Evolutionary conservation across 2,797 vertebrate species (phyloP), one percentile per base, ranked within the genome.

Genomic region (Lophotriccus pileatus): DNA sequence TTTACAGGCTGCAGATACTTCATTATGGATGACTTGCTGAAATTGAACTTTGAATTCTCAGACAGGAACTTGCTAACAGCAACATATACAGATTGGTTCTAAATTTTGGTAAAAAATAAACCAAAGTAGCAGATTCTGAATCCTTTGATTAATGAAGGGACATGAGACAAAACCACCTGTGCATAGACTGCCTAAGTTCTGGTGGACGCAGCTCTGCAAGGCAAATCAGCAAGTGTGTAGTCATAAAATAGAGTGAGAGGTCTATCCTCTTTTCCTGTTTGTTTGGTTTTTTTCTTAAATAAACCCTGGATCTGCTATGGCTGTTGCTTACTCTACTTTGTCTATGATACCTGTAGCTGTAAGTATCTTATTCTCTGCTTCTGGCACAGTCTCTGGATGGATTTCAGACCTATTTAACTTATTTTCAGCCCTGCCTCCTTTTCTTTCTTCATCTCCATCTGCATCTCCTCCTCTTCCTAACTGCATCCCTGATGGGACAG

Each of bases 21-120:
- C 17, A 3, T 47, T 70, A n/a, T 50, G n/a, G 20, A 27, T 53
- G 19, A 58, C 12, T 41, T 16, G 25, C 32, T 72, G 52, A 88
- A 89, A 53, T 0, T 1, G 2, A 60, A 41, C 6, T 78, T 10
- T 32, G 18, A 55, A 30, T 70, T 74, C 49, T 63, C 52, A 56
- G 25, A 60, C 8, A 60, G 22, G 58, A 83, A 18, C 12, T 27
- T 88, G 5, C 13, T 60, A 49, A 23, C 3, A 70, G 46, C 56
- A 80, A 4, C 2, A 4, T 25, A 4, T n/a, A 50, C 2, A 18
- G 2, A 8, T 19, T 25, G 12, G 3, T 13, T 67, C 16, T n/a
- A 69, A 73, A 46, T 69, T 43, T 58, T 43, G 10, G 14, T 39
- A 36, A 84, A 36, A 84, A 44, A 21, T 36, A 60, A 90, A 87